phyloP scores from a whole-genome alignment of 2,113 vertebrate species.

The Megaceryle maxima region DNA sequence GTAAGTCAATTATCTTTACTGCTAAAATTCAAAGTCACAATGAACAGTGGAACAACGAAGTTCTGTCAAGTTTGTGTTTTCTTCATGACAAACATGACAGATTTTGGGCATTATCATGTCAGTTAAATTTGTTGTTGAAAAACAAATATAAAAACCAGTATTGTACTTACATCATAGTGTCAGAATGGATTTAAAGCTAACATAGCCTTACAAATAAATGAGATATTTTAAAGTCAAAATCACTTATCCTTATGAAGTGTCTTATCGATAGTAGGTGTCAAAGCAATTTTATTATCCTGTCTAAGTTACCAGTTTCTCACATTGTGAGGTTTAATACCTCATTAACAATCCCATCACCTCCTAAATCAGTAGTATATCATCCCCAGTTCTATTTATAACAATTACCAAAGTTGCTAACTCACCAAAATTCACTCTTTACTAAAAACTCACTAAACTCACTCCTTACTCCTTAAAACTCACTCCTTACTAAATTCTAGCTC shows the following conservation, averaged over 20 bases:
- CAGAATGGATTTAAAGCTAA: not conserved
- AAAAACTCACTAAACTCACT: not conserved
- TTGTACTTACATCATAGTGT: not conserved
- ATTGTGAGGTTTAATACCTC: not conserved
- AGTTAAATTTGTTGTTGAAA: conserved; percentile 3
- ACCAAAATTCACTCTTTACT: not conserved
- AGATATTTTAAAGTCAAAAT: not conserved
- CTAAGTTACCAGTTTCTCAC: not conserved
- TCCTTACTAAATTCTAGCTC: not conserved
- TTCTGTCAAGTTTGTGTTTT: not conserved
- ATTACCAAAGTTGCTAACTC: not conserved
- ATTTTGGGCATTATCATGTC: not conserved
- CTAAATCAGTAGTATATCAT: not conserved
- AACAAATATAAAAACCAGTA: not conserved
- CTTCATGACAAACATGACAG: not conserved
- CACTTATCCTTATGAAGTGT: not conserved
- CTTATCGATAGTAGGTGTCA: not conserved
- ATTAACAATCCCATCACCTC: not conserved
- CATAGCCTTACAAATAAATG: not conserved
- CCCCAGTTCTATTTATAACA: not conserved
- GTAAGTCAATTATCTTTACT: not conserved
- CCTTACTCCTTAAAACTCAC: not conserved
- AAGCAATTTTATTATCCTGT: not conserved
- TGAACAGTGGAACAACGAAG: not conserved
- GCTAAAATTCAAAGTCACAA: not conserved